These are phyloP conservation scores for Melieria omissa DNA, from an alignment of 2,888 invertebrate genomes.

Conservation along the genomic window DNA sequence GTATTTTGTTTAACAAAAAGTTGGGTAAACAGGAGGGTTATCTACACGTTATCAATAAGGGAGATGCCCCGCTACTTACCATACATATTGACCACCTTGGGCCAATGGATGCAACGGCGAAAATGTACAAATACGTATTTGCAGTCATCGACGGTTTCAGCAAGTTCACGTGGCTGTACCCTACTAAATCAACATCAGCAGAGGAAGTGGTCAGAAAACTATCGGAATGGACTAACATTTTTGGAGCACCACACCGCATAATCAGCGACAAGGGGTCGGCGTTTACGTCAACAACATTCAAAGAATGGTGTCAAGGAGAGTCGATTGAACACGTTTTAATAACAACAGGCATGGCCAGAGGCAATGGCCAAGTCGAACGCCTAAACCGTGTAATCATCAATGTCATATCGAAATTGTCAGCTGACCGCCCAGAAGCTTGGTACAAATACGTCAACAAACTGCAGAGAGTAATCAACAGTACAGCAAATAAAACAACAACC, in stretches of 20 bases:
- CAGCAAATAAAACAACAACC: constrained; percentile 5
- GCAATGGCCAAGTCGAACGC: constrained; percentile 21
- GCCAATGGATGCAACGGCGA: constrained; percentile 19
- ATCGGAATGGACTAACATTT: constrained; percentile 11
- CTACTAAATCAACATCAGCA: constrained; percentile 16
- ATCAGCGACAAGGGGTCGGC: constrained; percentile 12
- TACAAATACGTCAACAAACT: not conserved
- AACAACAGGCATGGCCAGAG: constrained; percentile 19
- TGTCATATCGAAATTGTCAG: constrained; percentile 6
- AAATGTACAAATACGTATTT: constrained; percentile 19
- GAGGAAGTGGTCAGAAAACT: constrained; percentile 7
- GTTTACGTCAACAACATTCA: not conserved
- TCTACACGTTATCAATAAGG: constrained; percentile 20
- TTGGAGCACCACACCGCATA: constrained; percentile 6
- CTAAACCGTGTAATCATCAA: not conserved
- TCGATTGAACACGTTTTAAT: not conserved
- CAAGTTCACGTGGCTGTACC: constrained; percentile 19
- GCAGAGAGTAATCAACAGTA: constrained; percentile 1
- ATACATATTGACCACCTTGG: constrained; percentile 16
- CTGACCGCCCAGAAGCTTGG: constrained; percentile 1
- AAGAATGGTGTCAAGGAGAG: no score
- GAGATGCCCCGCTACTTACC: constrained; percentile 17
- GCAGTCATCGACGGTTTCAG: constrained; percentile 12
- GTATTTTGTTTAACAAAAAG: no score
- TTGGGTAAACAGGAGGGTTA: constrained; percentile 12